Evolutionary conservation across 2,888 invertebrate genomes (phyloP), one percentile per base, ranked within the genome.

Genomic region (Ischnura elegans): DNA sequence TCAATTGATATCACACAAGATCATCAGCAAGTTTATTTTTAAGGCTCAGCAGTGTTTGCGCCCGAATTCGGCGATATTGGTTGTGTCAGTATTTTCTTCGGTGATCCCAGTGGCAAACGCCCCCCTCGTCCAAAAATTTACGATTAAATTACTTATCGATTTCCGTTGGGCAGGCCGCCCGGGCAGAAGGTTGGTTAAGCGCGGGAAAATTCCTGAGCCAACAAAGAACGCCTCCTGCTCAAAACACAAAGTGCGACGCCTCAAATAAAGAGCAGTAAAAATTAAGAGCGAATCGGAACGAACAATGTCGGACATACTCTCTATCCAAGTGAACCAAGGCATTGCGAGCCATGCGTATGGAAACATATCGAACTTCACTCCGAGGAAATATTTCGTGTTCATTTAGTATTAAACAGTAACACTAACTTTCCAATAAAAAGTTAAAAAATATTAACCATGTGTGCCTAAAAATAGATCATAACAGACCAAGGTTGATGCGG

Each of bases 61-160:
- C 61, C 8, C 61, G 25, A 21, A 25, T 61, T 6, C 36, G 76
- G 13, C n/a, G 16, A 36, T 76, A 76, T 76, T 76, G 76, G 29
- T 36, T 5, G 25, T 36, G 76, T 76, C 76, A 36, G 76, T 76
- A 25, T 36, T 76, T 76, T 76, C 13, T 19, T 10, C 36, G 13
- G 29, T 3, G 76, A 36, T 76, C 5, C 16, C 13, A 8, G 13
- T 76, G 0, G 76, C 36, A 76, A 8, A 76, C 76, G 61, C 19
- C 29, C 76, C n/a, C 76, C 25, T 36, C 8, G 16, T n/a, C n/a
- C 76, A 36, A 76, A 76, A 76, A 76, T 76, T 76, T 76, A 76
- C 76, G 76, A 76, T 36, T 25, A 76, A 76, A 76, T 76, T 76
- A 76, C 76, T 76, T 76, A 76, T 76, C 76, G 76, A 76, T 76